Evolutionary conservation across 2,113 vertebrate genomes (phyloP).

Genomic region (Choloepus hoffmanni): DNA sequence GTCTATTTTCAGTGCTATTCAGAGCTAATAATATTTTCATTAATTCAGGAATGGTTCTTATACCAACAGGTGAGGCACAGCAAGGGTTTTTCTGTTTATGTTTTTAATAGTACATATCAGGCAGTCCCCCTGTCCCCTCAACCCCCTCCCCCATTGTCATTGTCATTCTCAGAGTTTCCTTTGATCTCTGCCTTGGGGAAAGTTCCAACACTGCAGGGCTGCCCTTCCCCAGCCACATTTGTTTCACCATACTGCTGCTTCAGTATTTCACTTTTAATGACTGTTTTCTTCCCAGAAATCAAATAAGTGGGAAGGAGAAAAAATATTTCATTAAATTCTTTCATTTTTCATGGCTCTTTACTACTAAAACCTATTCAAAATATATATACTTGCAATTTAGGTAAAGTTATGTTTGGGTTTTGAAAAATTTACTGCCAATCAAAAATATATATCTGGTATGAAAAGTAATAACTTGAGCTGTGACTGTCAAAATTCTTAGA

Average conservation of each 20-base stretch:
- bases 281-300: not conserved
- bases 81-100: not conserved
- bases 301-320: conserved; percentile 10
- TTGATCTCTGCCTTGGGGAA: not conserved
- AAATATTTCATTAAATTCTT: not conserved
- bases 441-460: conserved; percentile 52
- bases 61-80: not conserved
- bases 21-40: not conserved
- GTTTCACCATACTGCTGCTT: not conserved
- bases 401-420: conserved; percentile 54
- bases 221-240: not conserved
- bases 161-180: not conserved
- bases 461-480: conserved; percentile 71
- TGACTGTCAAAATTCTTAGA: conserved; percentile 73
- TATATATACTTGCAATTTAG: conserved; percentile 45
- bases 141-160: not conserved
- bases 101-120: not conserved
- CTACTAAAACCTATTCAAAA: conserved; percentile 36
- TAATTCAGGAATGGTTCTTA: not conserved
- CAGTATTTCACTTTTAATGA: not conserved
- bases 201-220: accelerated
- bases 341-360: not conserved
- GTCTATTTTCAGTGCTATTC: not conserved
- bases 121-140: not conserved
- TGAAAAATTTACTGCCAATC: conserved; percentile 43